These are phyloP conservation scores for Bombycilla garrulus DNA, from an alignment of 2,113 vertebrate genomes.

Conservation along the genomic window DNA sequence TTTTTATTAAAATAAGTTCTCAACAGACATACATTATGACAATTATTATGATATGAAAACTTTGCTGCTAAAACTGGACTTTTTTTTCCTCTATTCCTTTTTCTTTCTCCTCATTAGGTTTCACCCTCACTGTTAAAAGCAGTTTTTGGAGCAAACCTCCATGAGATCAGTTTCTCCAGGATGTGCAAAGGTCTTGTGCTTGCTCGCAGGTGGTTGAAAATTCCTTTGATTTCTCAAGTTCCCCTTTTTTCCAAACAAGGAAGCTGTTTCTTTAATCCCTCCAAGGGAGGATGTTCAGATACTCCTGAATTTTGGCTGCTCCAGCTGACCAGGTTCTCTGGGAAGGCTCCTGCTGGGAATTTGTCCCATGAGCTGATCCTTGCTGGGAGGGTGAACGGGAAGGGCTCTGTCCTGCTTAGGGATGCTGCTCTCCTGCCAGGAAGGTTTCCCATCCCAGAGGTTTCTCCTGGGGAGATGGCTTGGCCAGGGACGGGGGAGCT, in stretches of 20 bases:
- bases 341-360: neutral
- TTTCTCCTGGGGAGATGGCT: neutral
- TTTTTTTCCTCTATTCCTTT: neutral
- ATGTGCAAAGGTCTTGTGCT: neutral
- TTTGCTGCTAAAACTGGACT: neutral
- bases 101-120: neutral
- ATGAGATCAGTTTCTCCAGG: neutral
- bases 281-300: neutral
- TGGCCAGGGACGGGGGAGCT: fast-evolving
- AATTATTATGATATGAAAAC: neutral
- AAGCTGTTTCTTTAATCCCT: neutral
- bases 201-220: neutral
- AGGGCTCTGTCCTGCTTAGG: neutral
- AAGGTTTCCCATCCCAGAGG: neutral
- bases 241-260: neutral
- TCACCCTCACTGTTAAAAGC: neutral
- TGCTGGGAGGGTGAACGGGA: neutral
- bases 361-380: neutral
- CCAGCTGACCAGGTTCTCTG: neutral
- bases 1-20: neutral
- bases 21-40: neutral
- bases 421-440: neutral
- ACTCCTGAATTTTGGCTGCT: neutral
- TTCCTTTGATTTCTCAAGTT: neutral
- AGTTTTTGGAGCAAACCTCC: neutral